These are phyloP conservation scores for Hippolais icterina DNA, from an alignment of 2,113 vertebrate genomes.

Conservation along the genomic window DNA sequence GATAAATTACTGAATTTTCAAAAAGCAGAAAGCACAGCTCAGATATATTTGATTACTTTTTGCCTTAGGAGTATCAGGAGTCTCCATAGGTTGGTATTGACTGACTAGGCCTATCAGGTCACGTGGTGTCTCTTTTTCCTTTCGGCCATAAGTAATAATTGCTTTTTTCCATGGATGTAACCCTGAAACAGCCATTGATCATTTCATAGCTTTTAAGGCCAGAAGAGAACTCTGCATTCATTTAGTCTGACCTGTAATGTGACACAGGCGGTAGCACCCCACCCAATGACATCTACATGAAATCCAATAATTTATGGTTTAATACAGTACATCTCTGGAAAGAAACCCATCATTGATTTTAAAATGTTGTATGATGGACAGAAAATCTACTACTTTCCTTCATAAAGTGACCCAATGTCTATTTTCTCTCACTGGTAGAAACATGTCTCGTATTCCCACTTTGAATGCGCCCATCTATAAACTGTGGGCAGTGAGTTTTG, in stretches of 20 bases:
- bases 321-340: background rate
- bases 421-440: background rate
- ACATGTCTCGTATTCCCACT: background rate
- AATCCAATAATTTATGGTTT: background rate
- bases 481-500: background rate
- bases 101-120: background rate
- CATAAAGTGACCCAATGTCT: background rate
- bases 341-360: conserved; percentile 4
- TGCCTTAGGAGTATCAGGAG: background rate
- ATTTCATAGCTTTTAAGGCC: conserved; percentile 1
- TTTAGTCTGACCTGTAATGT: background rate
- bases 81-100: background rate
- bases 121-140: background rate
- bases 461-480: background rate
- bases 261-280: background rate
- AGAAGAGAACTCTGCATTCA: background rate
- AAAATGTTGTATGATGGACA: background rate
- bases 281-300: background rate
- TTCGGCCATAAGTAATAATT: background rate
- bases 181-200: conserved; percentile 19
- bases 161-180: background rate
- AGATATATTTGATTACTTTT: background rate
- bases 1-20: background rate
- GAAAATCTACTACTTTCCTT: background rate
- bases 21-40: background rate